These are phyloP conservation scores for Panthera leo DNA, from an alignment of 2,113 vertebrate species.

Conservation along the genomic window DNA sequence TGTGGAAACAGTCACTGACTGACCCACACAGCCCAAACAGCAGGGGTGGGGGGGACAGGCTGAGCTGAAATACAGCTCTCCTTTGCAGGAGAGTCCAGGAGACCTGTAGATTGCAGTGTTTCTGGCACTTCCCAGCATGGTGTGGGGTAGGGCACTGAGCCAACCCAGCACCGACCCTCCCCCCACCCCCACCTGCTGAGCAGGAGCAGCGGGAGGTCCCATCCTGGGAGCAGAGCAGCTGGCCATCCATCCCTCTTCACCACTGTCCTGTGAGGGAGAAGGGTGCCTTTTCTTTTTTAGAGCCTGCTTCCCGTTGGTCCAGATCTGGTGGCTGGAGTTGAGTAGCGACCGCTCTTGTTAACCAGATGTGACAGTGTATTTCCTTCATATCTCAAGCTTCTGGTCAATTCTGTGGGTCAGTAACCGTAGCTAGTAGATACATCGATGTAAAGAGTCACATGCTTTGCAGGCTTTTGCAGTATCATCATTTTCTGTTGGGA, in stretches of 20 bases:
- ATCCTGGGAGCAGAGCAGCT: neutral
- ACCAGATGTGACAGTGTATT: neutral
- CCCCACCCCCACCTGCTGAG: neutral
- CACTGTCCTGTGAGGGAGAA: neutral
- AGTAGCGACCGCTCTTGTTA: neutral
- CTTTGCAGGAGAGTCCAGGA: neutral
- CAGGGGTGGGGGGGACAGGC: neutral
- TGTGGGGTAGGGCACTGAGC: neutral
- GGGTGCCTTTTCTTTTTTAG: neutral
- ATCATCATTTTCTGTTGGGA: neutral
- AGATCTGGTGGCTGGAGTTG: neutral
- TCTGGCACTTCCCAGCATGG: accelerated
- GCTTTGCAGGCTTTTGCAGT: neutral
- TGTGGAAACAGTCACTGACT: neutral
- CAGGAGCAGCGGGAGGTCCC: neutral
- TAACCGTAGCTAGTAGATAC: neutral
- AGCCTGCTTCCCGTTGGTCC: neutral
- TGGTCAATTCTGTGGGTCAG: neutral
- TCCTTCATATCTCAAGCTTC: neutral
- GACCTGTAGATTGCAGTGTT: neutral
- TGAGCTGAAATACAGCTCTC: neutral
- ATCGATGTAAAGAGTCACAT: neutral
- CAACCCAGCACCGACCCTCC: neutral
- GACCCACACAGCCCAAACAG: neutral
- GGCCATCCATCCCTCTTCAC: neutral